Percentiles rank a stretch among this genome's conserved stretches.
phyloP scores from a whole-genome alignment of 1,140 invertebrate species.

The Luehdorfia chinensis region DNA sequence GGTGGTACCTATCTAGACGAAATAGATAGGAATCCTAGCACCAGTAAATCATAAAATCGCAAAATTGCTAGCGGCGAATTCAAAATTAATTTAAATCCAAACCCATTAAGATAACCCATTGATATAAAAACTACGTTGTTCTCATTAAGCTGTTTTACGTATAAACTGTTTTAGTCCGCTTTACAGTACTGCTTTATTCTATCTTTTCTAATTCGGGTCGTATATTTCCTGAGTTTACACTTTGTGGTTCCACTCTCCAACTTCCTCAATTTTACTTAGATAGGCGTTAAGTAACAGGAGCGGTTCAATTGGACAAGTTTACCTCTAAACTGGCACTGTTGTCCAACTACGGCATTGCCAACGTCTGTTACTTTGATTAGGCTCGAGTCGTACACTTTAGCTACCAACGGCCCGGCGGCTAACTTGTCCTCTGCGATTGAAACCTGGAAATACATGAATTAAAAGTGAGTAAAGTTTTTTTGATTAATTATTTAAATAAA shows the following conservation, averaged over 20 bases:
- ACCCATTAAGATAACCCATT: too few species aligned
- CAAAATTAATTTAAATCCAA: too few species aligned
- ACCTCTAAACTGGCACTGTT: slow-evolving; percentile 96
- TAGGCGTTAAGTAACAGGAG: slow-evolving; percentile 8
- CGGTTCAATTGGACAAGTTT: slow-evolving; percentile 29
- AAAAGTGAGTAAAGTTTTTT: background rate
- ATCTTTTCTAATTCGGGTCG: slow-evolving; percentile 4
- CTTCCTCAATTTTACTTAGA: slow-evolving; percentile 14
- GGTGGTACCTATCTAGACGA: too few species aligned
- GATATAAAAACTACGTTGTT: too few species aligned
- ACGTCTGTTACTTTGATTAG: slow-evolving; percentile 95
- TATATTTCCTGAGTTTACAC: slow-evolving; percentile 11
- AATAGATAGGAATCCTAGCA: too few species aligned
- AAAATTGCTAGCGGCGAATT: too few species aligned
- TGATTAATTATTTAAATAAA: too few species aligned
- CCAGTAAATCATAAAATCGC: too few species aligned
- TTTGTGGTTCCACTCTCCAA: background rate
- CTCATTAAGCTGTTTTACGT: too few species aligned
- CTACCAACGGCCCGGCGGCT: slow-evolving; percentile 89
- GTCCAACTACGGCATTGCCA: slow-evolving; percentile 92
- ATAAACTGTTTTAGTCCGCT: too few species aligned
- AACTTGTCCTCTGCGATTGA: slow-evolving; percentile 91
- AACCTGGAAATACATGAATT: slow-evolving; percentile 45
- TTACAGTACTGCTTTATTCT: too few species aligned
- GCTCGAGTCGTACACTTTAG: slow-evolving; percentile 95